phyloP scores from a whole-genome alignment of 92 coral and sea anemone genomes.

The Meandrina meandrites region DNA sequence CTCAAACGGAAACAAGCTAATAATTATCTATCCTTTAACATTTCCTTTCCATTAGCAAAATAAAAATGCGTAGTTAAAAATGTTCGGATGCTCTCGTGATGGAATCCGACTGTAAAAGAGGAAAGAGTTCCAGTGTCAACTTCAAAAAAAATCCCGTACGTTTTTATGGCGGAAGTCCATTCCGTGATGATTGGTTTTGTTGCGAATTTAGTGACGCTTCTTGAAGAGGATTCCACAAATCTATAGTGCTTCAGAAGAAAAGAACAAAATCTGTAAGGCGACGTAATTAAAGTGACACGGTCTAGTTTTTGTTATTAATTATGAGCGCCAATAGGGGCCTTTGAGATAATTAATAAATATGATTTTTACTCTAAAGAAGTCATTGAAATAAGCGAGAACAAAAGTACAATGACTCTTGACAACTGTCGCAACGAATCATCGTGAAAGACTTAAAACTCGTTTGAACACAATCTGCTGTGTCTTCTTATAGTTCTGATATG shows the following conservation, averaged over 20 bases:
- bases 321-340: background rate
- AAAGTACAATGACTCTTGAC: background rate
- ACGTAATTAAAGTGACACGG: background rate
- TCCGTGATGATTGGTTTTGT: background rate
- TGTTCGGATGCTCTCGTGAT: background rate
- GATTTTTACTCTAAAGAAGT: background rate
- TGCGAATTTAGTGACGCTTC: background rate
- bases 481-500: background rate
- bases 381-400: conserved; percentile 3
- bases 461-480: background rate
- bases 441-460: background rate
- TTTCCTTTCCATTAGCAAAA: conserved; percentile 29
- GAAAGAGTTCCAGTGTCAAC: background rate
- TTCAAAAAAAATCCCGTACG: background rate
- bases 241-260: background rate
- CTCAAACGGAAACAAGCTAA: conserved; percentile 13
- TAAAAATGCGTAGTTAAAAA: background rate
- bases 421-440: background rate
- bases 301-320: conserved; percentile 3
- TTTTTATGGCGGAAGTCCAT: conserved; percentile 7
- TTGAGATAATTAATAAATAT: conserved; percentile 3
- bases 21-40: background rate
- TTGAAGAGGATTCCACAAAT: conserved; percentile 7
- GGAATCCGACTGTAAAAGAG: background rate
- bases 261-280: conserved; percentile 11